phyloP scores from a whole-genome alignment of 2,797 vertebrate genomes.

The Macropus fuliginosus region DNA sequence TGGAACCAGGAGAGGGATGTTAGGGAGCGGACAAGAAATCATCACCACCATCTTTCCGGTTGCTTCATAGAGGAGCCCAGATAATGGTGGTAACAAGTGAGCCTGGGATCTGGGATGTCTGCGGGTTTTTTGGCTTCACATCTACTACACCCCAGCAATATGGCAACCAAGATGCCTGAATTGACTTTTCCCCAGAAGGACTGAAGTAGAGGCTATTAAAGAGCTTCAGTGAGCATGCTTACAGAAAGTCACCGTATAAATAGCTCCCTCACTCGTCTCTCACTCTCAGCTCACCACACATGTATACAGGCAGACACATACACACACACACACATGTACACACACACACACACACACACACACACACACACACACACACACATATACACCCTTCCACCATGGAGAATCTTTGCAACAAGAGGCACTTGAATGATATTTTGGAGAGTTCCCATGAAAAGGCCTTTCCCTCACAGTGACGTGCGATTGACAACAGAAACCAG shows the following conservation, averaged over 20 bases:
- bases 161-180: slow-evolving; percentile 46
- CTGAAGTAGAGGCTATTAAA: slow-evolving; percentile 49
- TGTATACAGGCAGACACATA: neutral
- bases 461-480: slow-evolving; percentile 89
- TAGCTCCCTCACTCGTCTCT: slow-evolving; percentile 83
- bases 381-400: slow-evolving; percentile 81
- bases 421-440: slow-evolving; percentile 92
- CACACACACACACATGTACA: neutral
- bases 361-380: neutral
- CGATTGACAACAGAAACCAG: slow-evolving; percentile 76
- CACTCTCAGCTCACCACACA: slow-evolving; percentile 72
- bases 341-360: neutral
- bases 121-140: slow-evolving; percentile 20
- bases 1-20: neutral
- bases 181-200: slow-evolving; percentile 62
- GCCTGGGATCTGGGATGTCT: slow-evolving; percentile 38
- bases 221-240: slow-evolving; percentile 78
- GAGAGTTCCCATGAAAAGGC: slow-evolving; percentile 87
- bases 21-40: neutral
- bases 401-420: slow-evolving; percentile 90
- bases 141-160: slow-evolving; percentile 66
- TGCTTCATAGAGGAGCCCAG: slow-evolving; percentile 56
- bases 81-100: slow-evolving; percentile 73
- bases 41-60: neutral
- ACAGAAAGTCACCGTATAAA: slow-evolving; percentile 77